Base-by-base conservation (phyloP, 2,113 vertebrate species). In the Elephantulus edwardii region DNA sequence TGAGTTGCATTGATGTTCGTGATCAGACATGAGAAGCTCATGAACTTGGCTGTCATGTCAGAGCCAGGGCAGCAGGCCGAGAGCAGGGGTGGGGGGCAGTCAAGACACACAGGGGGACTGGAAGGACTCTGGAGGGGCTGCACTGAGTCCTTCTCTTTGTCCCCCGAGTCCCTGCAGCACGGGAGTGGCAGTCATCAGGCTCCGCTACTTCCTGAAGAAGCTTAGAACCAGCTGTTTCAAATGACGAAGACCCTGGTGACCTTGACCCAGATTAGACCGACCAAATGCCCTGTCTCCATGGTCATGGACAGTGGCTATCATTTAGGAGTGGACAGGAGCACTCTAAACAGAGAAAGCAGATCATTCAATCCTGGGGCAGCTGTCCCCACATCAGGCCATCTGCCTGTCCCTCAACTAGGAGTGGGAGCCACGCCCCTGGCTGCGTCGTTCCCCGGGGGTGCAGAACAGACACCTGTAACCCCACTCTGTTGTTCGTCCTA, bases 401-500 rank as follows among this genome's bases (percentile, higher is more conserved):
- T 24, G n/a, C 28, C 48, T 52, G 35, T 19, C 66, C 17, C 4
- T n/a, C 66, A 35, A 64, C n/a, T 68, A 35, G 64, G n/a, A 9
- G 28, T 68, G 35, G 64, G 19, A 68, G 64, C 64, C 19, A 4
- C 14, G n/a, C 30, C n/a, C 35, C 30, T 44, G 9, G 54, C 14
- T 64, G 58, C 1, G 0, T n/a, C n/a, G n/a, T n/a, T n/a, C n/a
- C 22, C 33, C 42, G 60, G 40, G 75, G 1, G 35, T 20, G 40
- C 52, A 2, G 52, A 35, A 28, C 1, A 5, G 30, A n/a, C n/a
- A 38, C 80, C 75, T 3, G 24, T 94, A 92, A 95, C 42, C 26
- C 0, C 6, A 2, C 14, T 86, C 86, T 90, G 66, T 70, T 93
- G 54, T 93, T 52, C 93, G 56, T 83, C 77, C 79, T 82, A 97